Evolutionary conservation across 2,888 invertebrate species (phyloP).

Genomic region (Apamea epomidion): DNA sequence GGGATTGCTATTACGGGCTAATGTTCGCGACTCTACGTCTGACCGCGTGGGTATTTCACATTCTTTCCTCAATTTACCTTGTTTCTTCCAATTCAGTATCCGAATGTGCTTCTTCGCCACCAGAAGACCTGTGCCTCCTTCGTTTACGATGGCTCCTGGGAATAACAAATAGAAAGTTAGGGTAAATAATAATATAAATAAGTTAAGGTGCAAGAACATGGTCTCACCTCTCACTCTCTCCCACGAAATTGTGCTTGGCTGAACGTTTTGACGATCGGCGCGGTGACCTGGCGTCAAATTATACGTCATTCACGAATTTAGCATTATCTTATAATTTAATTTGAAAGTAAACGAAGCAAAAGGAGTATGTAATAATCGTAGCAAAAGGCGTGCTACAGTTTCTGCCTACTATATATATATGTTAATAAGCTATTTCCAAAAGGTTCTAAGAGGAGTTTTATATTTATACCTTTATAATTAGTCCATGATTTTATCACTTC

Average conservation of each 20-base stretch:
- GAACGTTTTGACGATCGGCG: constrained; percentile 75
- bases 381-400: neutral
- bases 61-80: constrained; percentile 60
- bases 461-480: neutral
- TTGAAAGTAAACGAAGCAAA: neutral
- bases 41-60: neutral
- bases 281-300: constrained; percentile 66
- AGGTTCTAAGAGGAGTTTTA: neutral
- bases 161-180: neutral
- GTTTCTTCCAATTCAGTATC: constrained; percentile 73
- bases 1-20: neutral
- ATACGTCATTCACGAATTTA: constrained; percentile 25
- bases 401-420: neutral
- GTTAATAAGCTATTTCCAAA: neutral
- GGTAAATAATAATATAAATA: neutral
- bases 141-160: constrained; percentile 71
- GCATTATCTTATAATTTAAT: neutral
- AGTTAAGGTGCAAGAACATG: constrained; percentile 10
- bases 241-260: constrained; percentile 49
- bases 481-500: neutral
- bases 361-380: neutral
- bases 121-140: constrained; percentile 69
- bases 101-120: constrained; percentile 68
- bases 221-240: constrained; percentile 64
- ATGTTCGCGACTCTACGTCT: neutral